Evolutionary conservation across 1,140 invertebrate species (phyloP), one percentile per base, ranked within the genome.

Genomic region (Cecropterus lyciades): DNA sequence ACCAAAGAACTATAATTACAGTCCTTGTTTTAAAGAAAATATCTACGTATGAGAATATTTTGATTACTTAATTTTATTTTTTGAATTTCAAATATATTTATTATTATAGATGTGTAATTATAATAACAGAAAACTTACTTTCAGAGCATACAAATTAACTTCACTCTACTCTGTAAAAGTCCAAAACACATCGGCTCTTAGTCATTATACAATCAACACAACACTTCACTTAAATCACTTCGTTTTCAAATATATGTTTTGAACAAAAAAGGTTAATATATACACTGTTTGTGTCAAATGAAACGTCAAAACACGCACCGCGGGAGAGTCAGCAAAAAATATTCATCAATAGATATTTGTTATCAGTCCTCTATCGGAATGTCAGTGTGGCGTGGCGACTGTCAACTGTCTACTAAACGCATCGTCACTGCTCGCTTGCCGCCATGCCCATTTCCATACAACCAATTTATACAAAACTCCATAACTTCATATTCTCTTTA

Each of bases 361-460:
- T 91, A 92, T 89, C 86, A 89, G 87, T 84, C 68, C 79, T 85
- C 85, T 89, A 88, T 92, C 85, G 86, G 84, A 90, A 90, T 92
- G 87, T 88, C 89, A 90, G 81, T 89, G 81, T 88, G 83, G 87
- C 87, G 89, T 89, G 86, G 85, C 82, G 89, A 92, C 89, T 90
- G 89, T 92, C 89, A 92, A 92, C 79, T 92, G 87, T 90, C 89
- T 90, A 90, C 89, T 92, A 92, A 90, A 89, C 85, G 87, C 89
- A 84, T 90, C 87, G 87, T 89, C 89, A 88, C 84, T 85, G 87
- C 76, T 85, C 75, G 79, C 78, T 84, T 80, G 82, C 85, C 89
- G 89, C 89, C 89, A 90, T 92, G 89, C 89, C 89, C 89, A 89
- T 88, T 87, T 87, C 80, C 67, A 80, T 78, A 75, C 70, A 76